phyloP scores from a whole-genome alignment of 2,113 vertebrate species.

The Asarcornis scutulata region DNA sequence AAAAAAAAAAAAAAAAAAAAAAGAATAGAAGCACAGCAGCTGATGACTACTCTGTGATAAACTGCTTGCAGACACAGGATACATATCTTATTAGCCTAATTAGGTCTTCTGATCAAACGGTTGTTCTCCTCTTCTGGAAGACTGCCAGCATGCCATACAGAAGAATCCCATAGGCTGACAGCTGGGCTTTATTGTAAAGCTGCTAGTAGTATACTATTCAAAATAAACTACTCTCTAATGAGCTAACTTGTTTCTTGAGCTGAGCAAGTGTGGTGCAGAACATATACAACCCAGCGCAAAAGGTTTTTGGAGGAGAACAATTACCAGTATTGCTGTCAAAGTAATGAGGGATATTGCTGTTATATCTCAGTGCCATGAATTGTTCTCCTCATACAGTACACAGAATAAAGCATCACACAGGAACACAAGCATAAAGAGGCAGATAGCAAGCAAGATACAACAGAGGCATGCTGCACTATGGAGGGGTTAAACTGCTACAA shows the following conservation, averaged over 20 bases:
- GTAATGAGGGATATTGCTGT: background rate
- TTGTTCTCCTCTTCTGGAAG: background rate
- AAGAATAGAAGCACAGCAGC: background rate
- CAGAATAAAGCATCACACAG: background rate
- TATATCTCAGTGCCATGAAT: background rate
- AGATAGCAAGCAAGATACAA: background rate
- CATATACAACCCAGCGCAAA: background rate
- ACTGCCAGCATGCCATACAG: background rate
- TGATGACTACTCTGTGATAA: background rate
- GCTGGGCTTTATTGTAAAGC: background rate
- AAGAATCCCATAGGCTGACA: background rate
- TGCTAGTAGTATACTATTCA: background rate
- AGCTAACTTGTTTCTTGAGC: background rate
- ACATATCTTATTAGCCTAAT: slow-evolving; percentile 3
- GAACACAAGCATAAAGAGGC: background rate
- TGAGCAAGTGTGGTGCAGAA: background rate
- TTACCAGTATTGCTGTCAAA: background rate
- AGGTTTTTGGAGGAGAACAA: background rate
- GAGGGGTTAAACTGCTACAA: background rate
- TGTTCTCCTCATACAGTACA: background rate
- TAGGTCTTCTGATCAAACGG: slow-evolving; percentile 6
- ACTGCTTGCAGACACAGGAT: background rate
- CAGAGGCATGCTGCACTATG: accelerated
- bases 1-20: background rate
- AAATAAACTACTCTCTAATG: background rate